phyloP scores from a whole-genome alignment of 2,888 invertebrate species.

The Cheilosia pagana region DNA sequence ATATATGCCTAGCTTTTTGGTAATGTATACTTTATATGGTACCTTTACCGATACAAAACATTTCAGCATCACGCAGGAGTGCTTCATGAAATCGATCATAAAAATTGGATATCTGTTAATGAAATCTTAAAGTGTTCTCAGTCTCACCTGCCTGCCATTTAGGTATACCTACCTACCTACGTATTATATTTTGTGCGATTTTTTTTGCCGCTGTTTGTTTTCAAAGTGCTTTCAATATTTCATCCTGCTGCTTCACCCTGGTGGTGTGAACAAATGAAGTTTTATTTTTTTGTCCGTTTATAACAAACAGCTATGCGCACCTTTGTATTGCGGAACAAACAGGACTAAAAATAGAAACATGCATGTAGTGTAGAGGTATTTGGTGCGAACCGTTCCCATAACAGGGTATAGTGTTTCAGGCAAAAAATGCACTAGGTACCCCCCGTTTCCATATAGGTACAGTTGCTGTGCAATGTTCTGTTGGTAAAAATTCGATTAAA shows the following conservation, averaged over 20 bases:
- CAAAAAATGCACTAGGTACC: slow-evolving; percentile 10
- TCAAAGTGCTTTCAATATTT: slow-evolving; percentile 10
- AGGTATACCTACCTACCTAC: too few relatives aligned
- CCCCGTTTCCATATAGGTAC: too few relatives aligned
- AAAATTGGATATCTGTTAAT: slow-evolving; percentile 33
- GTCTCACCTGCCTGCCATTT: slow-evolving; percentile 27
- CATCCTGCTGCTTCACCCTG: not conserved
- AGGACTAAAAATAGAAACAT: slow-evolving; percentile 1
- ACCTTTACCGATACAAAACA: too few relatives aligned
- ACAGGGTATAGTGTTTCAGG: not conserved
- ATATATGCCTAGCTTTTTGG: slow-evolving; percentile 19
- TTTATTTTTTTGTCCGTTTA: not conserved
- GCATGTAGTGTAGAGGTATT: not conserved
- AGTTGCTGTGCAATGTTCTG: not conserved
- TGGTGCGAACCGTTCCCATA: not conserved
- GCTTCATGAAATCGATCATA: slow-evolving; percentile 42
- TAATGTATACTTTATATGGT: too few relatives aligned
- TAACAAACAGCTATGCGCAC: not conserved
- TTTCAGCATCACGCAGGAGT: slow-evolving; percentile 32
- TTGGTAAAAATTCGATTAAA: not conserved
- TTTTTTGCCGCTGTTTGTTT: slow-evolving; percentile 1
- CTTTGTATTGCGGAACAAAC: slow-evolving; percentile 13
- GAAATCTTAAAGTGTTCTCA: slow-evolving; percentile 49
- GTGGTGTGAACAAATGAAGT: not conserved
- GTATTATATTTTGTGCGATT: not conserved